Evolutionary conservation across 2,888 invertebrate genomes (phyloP).

Genomic region (Parascotia fuliginaria): DNA sequence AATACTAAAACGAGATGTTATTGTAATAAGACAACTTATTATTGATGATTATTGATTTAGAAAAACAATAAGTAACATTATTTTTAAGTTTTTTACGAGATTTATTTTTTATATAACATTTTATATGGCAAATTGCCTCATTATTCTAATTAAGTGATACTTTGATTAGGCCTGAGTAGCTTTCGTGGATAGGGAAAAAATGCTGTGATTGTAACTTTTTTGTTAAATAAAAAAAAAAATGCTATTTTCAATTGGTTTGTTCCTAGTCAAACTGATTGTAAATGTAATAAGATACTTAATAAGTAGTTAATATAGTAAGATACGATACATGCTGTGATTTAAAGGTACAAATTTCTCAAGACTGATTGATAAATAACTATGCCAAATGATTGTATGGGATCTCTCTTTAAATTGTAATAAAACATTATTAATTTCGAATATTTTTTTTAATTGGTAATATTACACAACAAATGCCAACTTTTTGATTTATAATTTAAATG

Average conservation of each 20-base stretch:
- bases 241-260: background rate
- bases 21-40: too few relatives aligned
- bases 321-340: constrained; percentile 13
- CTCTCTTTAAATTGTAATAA: background rate
- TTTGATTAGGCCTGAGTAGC: constrained; percentile 1
- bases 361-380: constrained; percentile 9
- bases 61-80: too few relatives aligned
- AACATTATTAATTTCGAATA: background rate
- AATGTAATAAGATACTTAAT: background rate
- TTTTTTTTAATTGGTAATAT: background rate
- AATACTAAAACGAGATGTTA: too few relatives aligned
- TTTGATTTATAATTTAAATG: too few relatives aligned
- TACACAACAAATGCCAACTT: too few relatives aligned
- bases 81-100: too few relatives aligned
- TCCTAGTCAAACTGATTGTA: background rate
- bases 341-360: constrained; percentile 14
- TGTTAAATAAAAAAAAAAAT: background rate
- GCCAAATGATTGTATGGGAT: background rate
- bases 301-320: background rate
- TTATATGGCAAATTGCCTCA: too few relatives aligned
- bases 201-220: constrained; percentile 7
- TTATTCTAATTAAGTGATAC: background rate
- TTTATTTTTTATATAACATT: too few relatives aligned
- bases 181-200: constrained; percentile 11
- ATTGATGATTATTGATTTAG: too few relatives aligned